Conservation (phyloP, 1,140 invertebrate genomes). For the Metaphire vulgaris region DNA sequence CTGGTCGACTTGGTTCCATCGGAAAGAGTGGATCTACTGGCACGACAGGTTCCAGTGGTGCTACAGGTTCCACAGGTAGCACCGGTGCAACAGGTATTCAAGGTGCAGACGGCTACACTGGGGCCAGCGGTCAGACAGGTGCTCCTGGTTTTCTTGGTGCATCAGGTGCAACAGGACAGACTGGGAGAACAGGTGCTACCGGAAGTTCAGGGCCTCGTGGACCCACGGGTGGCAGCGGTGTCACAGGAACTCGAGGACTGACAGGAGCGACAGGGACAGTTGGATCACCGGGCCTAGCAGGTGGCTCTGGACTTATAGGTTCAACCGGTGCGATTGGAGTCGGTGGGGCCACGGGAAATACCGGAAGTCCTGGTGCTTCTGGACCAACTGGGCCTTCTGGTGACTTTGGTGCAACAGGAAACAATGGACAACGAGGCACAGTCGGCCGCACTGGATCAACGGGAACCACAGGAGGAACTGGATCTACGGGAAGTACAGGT, state of each 20-base stretch:
- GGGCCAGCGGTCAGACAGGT: not conserved
- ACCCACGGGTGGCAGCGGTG: not conserved
- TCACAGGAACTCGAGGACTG: not conserved
- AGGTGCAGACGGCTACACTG: not conserved
- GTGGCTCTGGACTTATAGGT: not conserved
- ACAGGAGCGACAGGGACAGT: constrained; percentile 1
- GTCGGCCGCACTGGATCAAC: constrained; percentile 7
- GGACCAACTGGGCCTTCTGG: not conserved
- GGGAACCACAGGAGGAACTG: constrained; percentile 6
- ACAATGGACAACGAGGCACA: not conserved
- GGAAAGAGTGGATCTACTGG: not conserved
- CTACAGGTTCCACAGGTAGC: not conserved
- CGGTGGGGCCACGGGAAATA: not conserved
- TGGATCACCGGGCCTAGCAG: not conserved
- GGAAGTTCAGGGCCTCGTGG: constrained; percentile 8
- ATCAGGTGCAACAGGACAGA: constrained; percentile 7
- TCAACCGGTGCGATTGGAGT: not conserved
- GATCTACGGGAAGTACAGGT: constrained; percentile 16
- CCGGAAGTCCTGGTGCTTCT: not conserved
- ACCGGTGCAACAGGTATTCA: not conserved
- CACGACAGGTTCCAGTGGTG: not conserved
- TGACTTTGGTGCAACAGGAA: not conserved
- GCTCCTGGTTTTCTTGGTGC: not conserved
- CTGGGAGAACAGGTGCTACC: constrained; percentile 2
- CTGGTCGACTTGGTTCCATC: not conserved